Evolutionary conservation across 1,140 invertebrate species (phyloP).

Genomic region (Saccostrea echinata): DNA sequence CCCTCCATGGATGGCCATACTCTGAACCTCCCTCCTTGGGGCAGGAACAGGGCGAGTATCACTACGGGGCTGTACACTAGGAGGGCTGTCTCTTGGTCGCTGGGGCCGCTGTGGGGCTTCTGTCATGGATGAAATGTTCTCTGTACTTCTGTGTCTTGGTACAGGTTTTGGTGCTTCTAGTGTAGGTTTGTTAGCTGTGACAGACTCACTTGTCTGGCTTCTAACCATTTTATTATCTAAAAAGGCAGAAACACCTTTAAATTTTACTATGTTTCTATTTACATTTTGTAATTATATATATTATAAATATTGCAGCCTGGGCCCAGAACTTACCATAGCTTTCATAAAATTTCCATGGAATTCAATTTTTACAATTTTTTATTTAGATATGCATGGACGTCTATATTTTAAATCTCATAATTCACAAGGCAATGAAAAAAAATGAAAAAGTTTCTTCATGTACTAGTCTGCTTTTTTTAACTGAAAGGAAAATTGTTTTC

Average conservation of each 20-base stretch:
- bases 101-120: constrained; percentile 52
- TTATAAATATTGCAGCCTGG: too few species aligned
- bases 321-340: too few species aligned
- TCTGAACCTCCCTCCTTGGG: constrained; percentile 63
- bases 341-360: too few species aligned
- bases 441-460: too few species aligned
- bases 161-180: constrained; percentile 56
- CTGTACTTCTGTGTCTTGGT: constrained; percentile 58
- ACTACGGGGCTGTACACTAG: constrained; percentile 47
- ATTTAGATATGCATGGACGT: too few species aligned
- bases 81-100: constrained; percentile 60
- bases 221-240: constrained; percentile 38
- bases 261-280: too few species aligned
- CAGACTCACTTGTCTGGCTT: constrained; percentile 76
- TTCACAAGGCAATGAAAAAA: too few species aligned
- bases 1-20: constrained; percentile 25
- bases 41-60: constrained; percentile 62
- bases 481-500: too few species aligned
- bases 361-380: too few species aligned
- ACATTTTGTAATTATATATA: too few species aligned
- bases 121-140: constrained; percentile 63
- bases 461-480: too few species aligned
- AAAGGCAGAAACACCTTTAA: neutral
- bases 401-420: too few species aligned
- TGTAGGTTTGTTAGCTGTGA: constrained; percentile 45